phyloP scores from a whole-genome alignment of 2,888 invertebrate species.

The Pseudococcus longispinus region DNA sequence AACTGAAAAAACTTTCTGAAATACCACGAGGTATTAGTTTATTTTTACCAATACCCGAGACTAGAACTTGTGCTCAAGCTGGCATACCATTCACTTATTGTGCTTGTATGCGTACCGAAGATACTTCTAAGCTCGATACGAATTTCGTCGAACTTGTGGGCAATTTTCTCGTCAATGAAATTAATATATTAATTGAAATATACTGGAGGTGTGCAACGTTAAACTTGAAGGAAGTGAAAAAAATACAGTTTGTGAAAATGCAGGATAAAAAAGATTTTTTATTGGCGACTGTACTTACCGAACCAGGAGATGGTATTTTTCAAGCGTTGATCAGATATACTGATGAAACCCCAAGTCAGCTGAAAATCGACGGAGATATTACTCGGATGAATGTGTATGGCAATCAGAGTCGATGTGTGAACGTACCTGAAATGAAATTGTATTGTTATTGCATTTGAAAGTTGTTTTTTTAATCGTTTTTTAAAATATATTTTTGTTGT shows the following conservation, averaged over 20 bases:
- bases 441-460: constrained; percentile 74
- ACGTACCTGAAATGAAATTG: constrained; percentile 74
- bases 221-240: background rate
- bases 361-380: constrained; percentile 68
- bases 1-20: background rate
- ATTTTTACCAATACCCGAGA: background rate
- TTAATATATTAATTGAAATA: background rate
- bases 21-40: background rate
- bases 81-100: background rate
- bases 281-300: background rate
- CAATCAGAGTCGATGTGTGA: constrained; percentile 79
- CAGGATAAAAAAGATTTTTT: background rate
- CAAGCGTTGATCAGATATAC: constrained; percentile 61
- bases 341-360: constrained; percentile 61
- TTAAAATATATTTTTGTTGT: background rate
- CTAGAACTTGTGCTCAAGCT: background rate
- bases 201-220: background rate
- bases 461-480: background rate
- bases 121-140: background rate
- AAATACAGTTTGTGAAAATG: background rate
- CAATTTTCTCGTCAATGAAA: background rate
- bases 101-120: background rate
- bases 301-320: background rate
- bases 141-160: background rate
- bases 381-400: constrained; percentile 82